These are phyloP conservation scores for Hyperoodon ampullatus DNA, from an alignment of 2,113 vertebrate genomes.

Conservation along the genomic window DNA sequence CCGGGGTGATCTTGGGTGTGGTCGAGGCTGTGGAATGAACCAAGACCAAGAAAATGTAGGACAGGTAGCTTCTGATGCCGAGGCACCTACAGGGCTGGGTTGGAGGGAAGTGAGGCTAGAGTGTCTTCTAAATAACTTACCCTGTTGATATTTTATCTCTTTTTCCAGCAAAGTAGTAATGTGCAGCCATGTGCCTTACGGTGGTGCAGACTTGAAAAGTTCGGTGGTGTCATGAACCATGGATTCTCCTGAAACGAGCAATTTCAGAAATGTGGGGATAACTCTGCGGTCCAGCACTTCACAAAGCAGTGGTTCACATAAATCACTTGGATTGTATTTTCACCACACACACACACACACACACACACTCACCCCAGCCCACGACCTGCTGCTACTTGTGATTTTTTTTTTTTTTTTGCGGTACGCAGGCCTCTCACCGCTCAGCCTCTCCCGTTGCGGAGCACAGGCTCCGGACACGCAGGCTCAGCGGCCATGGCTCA, in stretches of 20 bases:
- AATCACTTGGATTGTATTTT: background rate
- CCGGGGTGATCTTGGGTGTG: rapidly evolving
- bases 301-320: background rate
- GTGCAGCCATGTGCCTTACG: rapidly evolving
- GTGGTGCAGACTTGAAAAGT: background rate
- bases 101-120: background rate
- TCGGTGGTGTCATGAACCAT: background rate
- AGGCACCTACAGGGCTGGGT: background rate
- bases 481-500: no score
- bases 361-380: background rate
- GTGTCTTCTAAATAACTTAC: background rate
- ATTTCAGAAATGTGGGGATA: background rate
- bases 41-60: background rate
- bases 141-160: background rate
- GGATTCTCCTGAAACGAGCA: background rate
- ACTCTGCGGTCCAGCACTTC: background rate
- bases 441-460: no score
- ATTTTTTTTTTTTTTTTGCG: no score
- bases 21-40: no score
- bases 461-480: no score
- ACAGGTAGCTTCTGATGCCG: no score
- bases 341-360: no score
- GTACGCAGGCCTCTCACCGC: no score
- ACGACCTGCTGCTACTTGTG: background rate
- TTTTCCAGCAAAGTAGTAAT: background rate